phyloP scores from a whole-genome alignment of 2,113 vertebrate genomes.

The Isichthys henryi region DNA sequence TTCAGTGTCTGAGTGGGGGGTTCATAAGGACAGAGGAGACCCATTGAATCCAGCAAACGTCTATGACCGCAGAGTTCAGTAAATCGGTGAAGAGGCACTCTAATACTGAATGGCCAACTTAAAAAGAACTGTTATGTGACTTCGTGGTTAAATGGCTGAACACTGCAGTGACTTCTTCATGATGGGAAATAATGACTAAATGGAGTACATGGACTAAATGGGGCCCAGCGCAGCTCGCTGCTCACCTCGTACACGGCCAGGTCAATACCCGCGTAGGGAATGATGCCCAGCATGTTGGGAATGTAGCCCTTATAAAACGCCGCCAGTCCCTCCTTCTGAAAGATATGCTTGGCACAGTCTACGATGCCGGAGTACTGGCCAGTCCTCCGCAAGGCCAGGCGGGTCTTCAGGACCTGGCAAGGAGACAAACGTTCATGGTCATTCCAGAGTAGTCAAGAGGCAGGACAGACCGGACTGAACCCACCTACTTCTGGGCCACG shows the following conservation, averaged over 20 bases:
- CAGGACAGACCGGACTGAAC: not conserved
- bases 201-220: not conserved
- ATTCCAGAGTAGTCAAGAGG: not conserved
- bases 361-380: conserved; percentile 82
- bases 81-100: not conserved
- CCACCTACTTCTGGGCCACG: not conserved
- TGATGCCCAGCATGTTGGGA: conserved; percentile 93
- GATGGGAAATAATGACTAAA: not conserved
- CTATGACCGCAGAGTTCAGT: not conserved
- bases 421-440: not conserved
- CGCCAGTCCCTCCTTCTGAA: conserved; percentile 68
- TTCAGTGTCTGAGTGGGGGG: conserved; percentile 72
- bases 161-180: not conserved
- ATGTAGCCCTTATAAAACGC: conserved; percentile 95
- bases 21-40: not conserved
- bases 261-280: conserved; percentile 92
- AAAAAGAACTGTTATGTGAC: not conserved
- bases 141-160: not conserved
- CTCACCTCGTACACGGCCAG: conserved; percentile 90
- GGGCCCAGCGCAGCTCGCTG: not conserved
- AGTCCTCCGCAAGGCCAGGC: conserved; percentile 78
- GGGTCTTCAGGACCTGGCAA: conserved; percentile 83
- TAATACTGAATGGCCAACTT: not conserved
- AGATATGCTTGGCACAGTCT: conserved; percentile 82
- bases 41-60: not conserved